Base-by-base conservation (phyloP, 2,797 vertebrate genomes). In the Manis crassicaudata region DNA sequence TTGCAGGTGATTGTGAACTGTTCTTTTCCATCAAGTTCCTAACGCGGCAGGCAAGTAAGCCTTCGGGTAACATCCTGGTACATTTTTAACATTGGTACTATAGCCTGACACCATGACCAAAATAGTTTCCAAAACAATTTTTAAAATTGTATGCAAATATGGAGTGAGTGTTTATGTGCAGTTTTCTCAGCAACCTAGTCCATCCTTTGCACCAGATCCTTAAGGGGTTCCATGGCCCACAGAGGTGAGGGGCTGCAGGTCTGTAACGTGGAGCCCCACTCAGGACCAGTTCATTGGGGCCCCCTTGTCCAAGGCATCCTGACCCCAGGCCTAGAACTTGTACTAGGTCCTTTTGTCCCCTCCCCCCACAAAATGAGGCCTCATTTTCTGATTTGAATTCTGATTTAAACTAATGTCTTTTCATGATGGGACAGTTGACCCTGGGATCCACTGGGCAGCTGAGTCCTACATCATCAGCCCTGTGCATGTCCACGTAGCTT, bases 351-450 rank as follows among this genome's bases (percentile, higher is more conserved):
- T 40, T 63, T 43, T 7, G 56, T 63, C 20, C 20, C 10, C 43
- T 63, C 2, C 8, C 29, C 4, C 4, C 11, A 13, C 0, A 32
- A 43, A 67, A 67, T 25, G n/a, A 58, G 60, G 6, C 25, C 46
- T 68, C n/a, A 23, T n/a, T 68, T 75, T 75, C 60, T 54, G 27
- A 76, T 83, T 17, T 50, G 72, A 35, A 77, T 62, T 40, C 60
- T 35, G 23, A 65, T 72, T 73, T 72, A 86, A 65, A 52, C 58
- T 46, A 94, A 92, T 37, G 46, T 52, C 77, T 95, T 76, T 97
- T 96, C 95, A 97, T 94, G 87, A 96, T 90, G 93, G 63, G 67
- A 32, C 2, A 72, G 76, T 60, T 92, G 84, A 67, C 1, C 13
- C 76, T 13, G 0, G 65, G 91, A 87, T 72, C 89, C 50, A 77